Conservation (phyloP, 2,888 invertebrate genomes). For the Empis livida region DNA sequence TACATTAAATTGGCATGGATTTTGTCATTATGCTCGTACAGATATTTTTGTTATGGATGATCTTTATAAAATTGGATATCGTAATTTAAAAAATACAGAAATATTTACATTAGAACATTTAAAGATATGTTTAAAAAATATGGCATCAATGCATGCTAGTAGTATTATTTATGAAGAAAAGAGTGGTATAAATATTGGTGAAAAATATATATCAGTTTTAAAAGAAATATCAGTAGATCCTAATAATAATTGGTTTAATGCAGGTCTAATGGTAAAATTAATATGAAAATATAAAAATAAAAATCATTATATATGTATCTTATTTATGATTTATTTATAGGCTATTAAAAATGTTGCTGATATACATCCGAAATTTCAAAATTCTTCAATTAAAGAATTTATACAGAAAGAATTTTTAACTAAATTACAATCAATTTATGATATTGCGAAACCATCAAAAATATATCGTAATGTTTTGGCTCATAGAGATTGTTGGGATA, state of each 20-base stretch:
- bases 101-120: conserved; percentile 14
- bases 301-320: no score
- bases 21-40: conserved; percentile 3
- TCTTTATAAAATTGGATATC: conserved; percentile 2
- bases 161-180: conserved; percentile 24
- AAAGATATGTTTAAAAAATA: conserved; percentile 19
- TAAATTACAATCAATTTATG: background rate
- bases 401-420: no score
- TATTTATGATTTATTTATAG: conserved; percentile 10
- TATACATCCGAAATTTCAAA: no score
- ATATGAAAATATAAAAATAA: no score
- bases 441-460: conserved; percentile 1
- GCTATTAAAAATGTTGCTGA: conserved; percentile 4
- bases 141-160: conserved; percentile 30
- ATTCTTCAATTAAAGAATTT: no score
- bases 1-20: conserved; percentile 6
- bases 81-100: conserved; percentile 1
- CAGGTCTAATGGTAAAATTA: no score
- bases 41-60: conserved; percentile 9
- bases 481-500: conserved; percentile 27
- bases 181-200: conserved; percentile 4
- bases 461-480: conserved; percentile 21
- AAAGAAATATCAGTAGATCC: conserved; percentile 3
- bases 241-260: no score
- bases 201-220: conserved; percentile 10